These are phyloP conservation scores for Clunio marinus DNA, from an alignment of 2,888 invertebrate species.

Conservation along the genomic window DNA sequence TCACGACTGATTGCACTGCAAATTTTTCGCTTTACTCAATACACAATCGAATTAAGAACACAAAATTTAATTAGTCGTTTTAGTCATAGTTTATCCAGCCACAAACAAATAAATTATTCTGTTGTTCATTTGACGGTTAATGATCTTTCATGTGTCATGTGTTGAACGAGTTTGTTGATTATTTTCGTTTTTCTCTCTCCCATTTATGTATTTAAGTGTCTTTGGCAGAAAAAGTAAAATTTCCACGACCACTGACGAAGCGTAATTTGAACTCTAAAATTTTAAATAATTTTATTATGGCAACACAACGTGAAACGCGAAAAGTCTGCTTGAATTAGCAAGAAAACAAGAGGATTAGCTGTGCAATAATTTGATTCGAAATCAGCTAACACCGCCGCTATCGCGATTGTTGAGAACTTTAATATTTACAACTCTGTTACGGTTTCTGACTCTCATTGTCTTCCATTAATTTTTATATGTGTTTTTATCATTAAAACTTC, in stretches of 20 bases:
- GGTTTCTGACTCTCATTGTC: slow-evolving; percentile 17
- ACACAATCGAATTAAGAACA: not conserved
- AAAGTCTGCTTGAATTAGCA: not conserved
- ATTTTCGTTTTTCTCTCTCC: too few relatives aligned
- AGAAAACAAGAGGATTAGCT: not conserved
- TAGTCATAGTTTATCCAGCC: not conserved
- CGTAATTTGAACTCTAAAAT: not conserved
- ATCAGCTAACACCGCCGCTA: not conserved
- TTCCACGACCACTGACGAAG: not conserved
- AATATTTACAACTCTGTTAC: slow-evolving; percentile 22
- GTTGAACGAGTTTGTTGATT: too few relatives aligned
- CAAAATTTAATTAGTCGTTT: not conserved
- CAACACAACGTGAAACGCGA: not conserved
- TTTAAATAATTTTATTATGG: not conserved
- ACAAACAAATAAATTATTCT: too few relatives aligned
- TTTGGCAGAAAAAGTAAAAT: not conserved
- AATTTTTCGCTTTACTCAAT: too few relatives aligned
- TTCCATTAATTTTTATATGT: not conserved
- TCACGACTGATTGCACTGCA: not conserved
- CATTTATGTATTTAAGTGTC: too few relatives aligned
- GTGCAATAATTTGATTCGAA: slow-evolving; percentile 15
- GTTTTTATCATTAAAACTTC: slow-evolving; percentile 21
- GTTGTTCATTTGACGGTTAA: too few relatives aligned
- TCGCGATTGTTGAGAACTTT: slow-evolving; percentile 8
- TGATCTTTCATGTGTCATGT: too few relatives aligned